Evolutionary conservation across 1,140 invertebrate species (phyloP), one percentile per base, ranked within the genome.

Genomic region (Anastrepha ludens): DNA sequence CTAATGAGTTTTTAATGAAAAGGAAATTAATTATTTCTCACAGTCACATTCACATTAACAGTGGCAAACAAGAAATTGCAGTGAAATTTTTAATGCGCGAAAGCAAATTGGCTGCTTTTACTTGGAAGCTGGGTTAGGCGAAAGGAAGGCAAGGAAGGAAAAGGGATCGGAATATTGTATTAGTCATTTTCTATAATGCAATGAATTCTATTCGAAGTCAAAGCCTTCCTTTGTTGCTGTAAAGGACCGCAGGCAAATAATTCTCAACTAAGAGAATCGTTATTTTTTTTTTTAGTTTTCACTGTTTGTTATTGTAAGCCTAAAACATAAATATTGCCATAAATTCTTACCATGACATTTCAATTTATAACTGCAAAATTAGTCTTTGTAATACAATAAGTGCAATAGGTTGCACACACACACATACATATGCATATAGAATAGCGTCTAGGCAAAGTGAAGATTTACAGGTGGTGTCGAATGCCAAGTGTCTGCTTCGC

Each of bases 341-440:
- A 81, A 81, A 81, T 81, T 81, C 74, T 81, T 55, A 55, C 74
- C 44, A 81, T 81, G 74, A 81, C 74, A 81, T 81, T 81, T 81
- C 74, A 81, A 81, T 81, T 81, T 81, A 41, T 81, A 81, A 81
- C 74, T 55, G 47, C 44, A 81, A 11, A 47, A 81, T 81, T 81
- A 81, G 47, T 55, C 44, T 81, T 81, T 81, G n/a, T 50, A 55
- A 81, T 13, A 20, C 20, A 50, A 29, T 50, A 81, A 81, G 13
- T 81, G 15, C 2, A 55, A 55, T 2, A 17, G 44, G 58, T 41
- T 81, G 47, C n/a, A 9, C 3, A 17, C 47, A 1, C 41, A 8
- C 17, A 47, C 13, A 5, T 44, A n/a, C 15, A 13, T 47, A 74
- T 74, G 41, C 39, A 44, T 15, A 50, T 2, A 29, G 29, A 55